Evolutionary conservation across 1,140 invertebrate genomes (phyloP).

Genomic region (Ephestia elutella): DNA sequence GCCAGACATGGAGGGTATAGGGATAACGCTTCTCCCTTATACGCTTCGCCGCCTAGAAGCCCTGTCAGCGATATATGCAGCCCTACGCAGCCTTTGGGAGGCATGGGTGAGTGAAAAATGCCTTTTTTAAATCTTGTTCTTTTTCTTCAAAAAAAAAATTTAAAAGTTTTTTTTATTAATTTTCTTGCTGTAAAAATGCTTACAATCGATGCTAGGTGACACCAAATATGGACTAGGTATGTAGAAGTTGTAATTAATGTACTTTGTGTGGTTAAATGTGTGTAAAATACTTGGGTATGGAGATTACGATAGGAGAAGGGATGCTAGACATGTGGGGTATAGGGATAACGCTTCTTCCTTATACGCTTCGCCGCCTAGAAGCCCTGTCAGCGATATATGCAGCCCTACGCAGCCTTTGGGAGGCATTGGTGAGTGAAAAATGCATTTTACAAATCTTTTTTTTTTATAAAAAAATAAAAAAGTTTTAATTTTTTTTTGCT

Average conservation of each 20-base stretch:
- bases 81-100: slow-evolving; percentile 50
- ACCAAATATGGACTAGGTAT: too few relatives aligned
- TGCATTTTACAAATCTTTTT: too few relatives aligned
- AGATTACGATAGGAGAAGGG: slow-evolving; percentile 41
- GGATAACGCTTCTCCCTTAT: slow-evolving; percentile 78
- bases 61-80: slow-evolving; percentile 82
- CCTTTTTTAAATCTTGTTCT: too few relatives aligned
- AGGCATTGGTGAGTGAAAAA: slow-evolving; percentile 21
- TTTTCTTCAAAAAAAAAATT: too few relatives aligned
- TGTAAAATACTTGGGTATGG: too few relatives aligned
- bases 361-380: slow-evolving; percentile 88
- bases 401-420: slow-evolving; percentile 61
- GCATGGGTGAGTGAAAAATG: slow-evolving; percentile 22
- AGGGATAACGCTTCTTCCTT: slow-evolving; percentile 76
- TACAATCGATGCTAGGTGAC: too few relatives aligned
- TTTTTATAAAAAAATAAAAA: too few relatives aligned
- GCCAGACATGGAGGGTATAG: slow-evolving; percentile 32
- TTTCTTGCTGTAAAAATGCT: too few relatives aligned
- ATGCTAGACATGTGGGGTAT: slow-evolving; percentile 34
- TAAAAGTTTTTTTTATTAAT: too few relatives aligned
- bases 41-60: slow-evolving; percentile 87
- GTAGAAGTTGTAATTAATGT: too few relatives aligned
- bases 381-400: slow-evolving; percentile 82
- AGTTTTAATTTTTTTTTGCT: too few relatives aligned
- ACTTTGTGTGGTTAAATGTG: too few relatives aligned